phyloP scores from a whole-genome alignment of 2,888 invertebrate genomes.

The Melanostoma mellinum region DNA sequence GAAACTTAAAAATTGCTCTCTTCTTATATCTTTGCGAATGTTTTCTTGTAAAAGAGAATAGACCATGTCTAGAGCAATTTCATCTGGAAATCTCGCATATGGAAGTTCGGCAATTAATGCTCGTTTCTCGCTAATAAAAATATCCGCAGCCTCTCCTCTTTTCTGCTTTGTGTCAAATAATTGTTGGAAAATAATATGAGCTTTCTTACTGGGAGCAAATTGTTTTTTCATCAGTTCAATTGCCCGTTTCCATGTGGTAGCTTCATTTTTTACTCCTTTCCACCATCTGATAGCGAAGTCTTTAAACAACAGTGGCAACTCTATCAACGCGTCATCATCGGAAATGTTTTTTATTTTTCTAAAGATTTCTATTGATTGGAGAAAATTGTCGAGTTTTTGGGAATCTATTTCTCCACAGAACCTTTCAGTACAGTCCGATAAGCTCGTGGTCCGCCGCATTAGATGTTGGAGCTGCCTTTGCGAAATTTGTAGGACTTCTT shows the following conservation, averaged over 20 bases:
- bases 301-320: neutral
- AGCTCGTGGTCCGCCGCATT: neutral
- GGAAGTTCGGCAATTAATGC: neutral
- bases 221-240: neutral
- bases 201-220: neutral
- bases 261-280: conserved; percentile 7
- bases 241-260: conserved; percentile 2
- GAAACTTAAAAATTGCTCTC: neutral
- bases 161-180: neutral
- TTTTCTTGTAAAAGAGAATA: neutral
- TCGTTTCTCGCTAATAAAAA: neutral
- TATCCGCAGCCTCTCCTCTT: neutral
- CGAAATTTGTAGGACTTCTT: neutral
- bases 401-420: no score
- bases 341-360: conserved; percentile 2
- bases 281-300: conserved; percentile 1
- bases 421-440: no score
- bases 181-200: neutral
- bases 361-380: neutral
- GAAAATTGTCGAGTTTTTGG: no score
- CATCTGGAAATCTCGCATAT: neutral
- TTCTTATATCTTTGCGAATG: neutral
- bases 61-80: neutral
- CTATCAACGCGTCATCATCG: neutral
- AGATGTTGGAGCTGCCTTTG: neutral